Percentiles rank a stretch among this genome's conserved stretches.
Evolutionary conservation across 2,113 vertebrate genomes (phyloP).

Genomic region (Tichodroma muraria): DNA sequence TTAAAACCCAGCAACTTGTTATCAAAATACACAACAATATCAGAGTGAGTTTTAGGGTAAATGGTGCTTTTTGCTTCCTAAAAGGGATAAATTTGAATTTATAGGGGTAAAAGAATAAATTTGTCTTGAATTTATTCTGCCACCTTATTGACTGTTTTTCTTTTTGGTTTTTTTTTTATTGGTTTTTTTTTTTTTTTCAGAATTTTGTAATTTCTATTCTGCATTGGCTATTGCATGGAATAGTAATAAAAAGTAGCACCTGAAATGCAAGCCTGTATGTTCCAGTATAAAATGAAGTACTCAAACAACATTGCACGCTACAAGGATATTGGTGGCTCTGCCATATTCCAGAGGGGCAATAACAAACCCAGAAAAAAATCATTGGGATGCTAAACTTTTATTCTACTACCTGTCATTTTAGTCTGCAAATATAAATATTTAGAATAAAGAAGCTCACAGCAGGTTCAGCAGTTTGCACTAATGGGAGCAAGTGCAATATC

Average conservation of each 20-base stretch:
- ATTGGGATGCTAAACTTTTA: not conserved
- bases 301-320: not conserved
- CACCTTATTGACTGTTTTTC: not conserved
- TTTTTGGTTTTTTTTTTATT: not conserved
- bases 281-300: not conserved
- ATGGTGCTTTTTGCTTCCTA: not conserved
- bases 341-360: not conserved
- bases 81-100: not conserved
- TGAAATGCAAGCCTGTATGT: not conserved
- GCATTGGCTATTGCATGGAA: not conserved
- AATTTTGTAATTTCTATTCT: not conserved
- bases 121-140: not conserved
- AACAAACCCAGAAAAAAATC: not conserved
- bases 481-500: not conserved
- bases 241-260: not conserved
- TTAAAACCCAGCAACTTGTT: not conserved
- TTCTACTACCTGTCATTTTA: constrained; percentile 21
- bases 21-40: not conserved
- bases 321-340: not conserved
- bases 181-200: too few relatives aligned
- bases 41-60: not conserved
- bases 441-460: not conserved
- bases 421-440: constrained; percentile 40
- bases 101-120: not conserved
- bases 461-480: not conserved